Evolutionary conservation across 2,797 vertebrate species (phyloP).

Genomic region (Notolabrus celidotus): DNA sequence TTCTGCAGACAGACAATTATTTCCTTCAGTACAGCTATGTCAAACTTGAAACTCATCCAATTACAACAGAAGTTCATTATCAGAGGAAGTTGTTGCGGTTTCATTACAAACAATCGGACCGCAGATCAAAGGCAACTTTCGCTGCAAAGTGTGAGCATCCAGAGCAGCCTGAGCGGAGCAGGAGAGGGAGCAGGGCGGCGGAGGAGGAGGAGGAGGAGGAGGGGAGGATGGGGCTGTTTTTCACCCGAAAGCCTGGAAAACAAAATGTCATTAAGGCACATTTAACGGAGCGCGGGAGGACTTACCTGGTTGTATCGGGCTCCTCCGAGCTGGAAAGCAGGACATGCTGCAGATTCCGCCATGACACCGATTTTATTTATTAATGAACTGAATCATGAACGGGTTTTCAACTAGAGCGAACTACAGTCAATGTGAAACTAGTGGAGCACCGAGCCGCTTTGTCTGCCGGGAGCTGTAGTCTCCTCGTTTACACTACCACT

Average conservation of each 20-base stretch:
- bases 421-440: slow-evolving; percentile 74
- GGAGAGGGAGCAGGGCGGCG: background rate
- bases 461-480: slow-evolving; percentile 81
- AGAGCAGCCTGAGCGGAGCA: background rate
- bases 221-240: slow-evolving; percentile 58
- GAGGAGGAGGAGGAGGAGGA: background rate
- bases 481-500: background rate
- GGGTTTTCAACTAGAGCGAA: slow-evolving; percentile 74
- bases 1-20: background rate
- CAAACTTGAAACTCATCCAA: background rate
- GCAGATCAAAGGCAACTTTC: slow-evolving; percentile 64
- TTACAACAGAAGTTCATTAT: slow-evolving; percentile 19
- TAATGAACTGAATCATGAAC: slow-evolving; percentile 76
- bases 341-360: slow-evolving; percentile 85
- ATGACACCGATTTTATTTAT: slow-evolving; percentile 82
- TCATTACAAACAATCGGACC: background rate
- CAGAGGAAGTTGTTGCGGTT: slow-evolving; percentile 27
- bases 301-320: slow-evolving; percentile 93
- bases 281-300: background rate
- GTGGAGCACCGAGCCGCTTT: slow-evolving; percentile 64
- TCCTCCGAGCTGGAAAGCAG: slow-evolving; percentile 91
- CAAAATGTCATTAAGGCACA: slow-evolving; percentile 35
- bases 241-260: slow-evolving; percentile 49
- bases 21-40: background rate
- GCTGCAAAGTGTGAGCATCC: slow-evolving; percentile 39